Conservation (phyloP, 2,888 invertebrate genomes). For the Agrotis exclamationis region DNA sequence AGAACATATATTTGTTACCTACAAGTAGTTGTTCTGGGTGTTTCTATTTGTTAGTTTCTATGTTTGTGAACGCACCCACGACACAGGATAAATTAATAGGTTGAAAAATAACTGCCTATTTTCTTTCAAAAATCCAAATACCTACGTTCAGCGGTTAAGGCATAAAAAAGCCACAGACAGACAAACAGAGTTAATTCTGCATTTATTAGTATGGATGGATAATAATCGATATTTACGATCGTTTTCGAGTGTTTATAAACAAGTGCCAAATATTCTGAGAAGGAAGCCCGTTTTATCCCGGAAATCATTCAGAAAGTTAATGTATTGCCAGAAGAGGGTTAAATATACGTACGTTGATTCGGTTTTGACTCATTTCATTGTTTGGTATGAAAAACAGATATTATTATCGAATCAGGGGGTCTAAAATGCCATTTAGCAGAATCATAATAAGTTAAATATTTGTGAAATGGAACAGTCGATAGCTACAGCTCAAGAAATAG, state of each 20-base stretch:
- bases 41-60: no score
- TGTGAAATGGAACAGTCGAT: no score
- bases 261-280: constrained; percentile 52
- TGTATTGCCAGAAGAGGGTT: constrained; percentile 27
- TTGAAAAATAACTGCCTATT: no score
- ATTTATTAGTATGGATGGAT: constrained; percentile 2
- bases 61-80: no score
- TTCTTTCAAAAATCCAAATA: neutral
- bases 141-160: no score
- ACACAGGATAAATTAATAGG: no score
- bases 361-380: constrained; percentile 38
- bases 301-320: constrained; percentile 36
- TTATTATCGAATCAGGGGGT: neutral
- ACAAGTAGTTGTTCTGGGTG: no score
- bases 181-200: neutral
- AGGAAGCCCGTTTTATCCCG: constrained; percentile 37
- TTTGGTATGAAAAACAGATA: constrained; percentile 9
- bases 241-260: constrained; percentile 41
- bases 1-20: no score
- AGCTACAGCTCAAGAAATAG: no score
- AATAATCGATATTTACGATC: constrained; percentile 50
- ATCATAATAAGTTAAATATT: no score
- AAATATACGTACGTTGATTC: constrained; percentile 1
- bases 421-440: no score
- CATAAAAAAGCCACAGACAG: neutral